A percentile compares a stretch with the other conserved stretches of the same genome.
These are phyloP conservation scores for Dusona sp. DNA, from an alignment of 2,888 invertebrate genomes.

Conservation along the genomic window DNA sequence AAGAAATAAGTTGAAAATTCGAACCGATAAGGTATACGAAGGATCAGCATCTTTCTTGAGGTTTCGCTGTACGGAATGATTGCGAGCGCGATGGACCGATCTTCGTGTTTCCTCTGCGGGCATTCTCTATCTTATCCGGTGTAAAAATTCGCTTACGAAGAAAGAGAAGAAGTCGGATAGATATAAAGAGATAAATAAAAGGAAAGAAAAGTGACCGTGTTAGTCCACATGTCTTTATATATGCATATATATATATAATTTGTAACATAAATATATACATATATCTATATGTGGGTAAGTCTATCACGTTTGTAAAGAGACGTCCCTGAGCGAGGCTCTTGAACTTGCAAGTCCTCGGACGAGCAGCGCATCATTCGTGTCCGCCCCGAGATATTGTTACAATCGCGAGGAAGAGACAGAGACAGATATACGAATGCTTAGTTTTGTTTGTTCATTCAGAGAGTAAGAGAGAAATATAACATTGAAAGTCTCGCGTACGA, in stretches of 20 bases:
- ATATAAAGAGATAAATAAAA: slow-evolving; percentile 62
- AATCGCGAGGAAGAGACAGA: slow-evolving; percentile 76
- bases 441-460: slow-evolving; percentile 70
- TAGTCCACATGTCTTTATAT: slow-evolving; percentile 34
- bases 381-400: slow-evolving; percentile 81
- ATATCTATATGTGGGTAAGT: slow-evolving; percentile 33
- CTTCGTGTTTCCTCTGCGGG: slow-evolving; percentile 70
- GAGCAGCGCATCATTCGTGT: slow-evolving; percentile 68
- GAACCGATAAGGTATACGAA: slow-evolving; percentile 26
- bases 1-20: slow-evolving; percentile 31
- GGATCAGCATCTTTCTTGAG: slow-evolving; percentile 56
- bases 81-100: slow-evolving; percentile 54
- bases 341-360: slow-evolving; percentile 79
- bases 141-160: slow-evolving; percentile 82
- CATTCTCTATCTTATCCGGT: slow-evolving; percentile 80
- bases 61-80: slow-evolving; percentile 35
- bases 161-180: slow-evolving; percentile 60
- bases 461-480: slow-evolving; percentile 64
- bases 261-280: neutral
- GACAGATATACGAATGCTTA: slow-evolving; percentile 63
- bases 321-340: slow-evolving; percentile 84
- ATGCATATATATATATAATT: slow-evolving; percentile 22
- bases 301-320: slow-evolving; percentile 68
- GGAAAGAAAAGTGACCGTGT: slow-evolving; percentile 50
- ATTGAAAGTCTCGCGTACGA: slow-evolving; percentile 66